Evolutionary conservation across 2,888 invertebrate genomes (phyloP), one percentile per base, ranked within the genome.

Genomic region (Nysson spinosus): DNA sequence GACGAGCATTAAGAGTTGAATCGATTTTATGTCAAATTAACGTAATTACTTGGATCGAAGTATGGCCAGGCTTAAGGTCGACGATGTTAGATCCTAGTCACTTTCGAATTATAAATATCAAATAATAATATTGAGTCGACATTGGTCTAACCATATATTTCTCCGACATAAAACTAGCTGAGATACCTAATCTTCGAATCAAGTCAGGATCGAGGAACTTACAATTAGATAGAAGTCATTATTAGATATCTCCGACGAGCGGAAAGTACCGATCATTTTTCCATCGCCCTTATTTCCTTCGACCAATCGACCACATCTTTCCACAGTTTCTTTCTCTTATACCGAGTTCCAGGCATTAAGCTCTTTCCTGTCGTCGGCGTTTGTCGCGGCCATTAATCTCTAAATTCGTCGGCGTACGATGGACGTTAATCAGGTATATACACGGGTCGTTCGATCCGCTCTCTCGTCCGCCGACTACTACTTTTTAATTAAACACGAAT

Each of bases 341-440:
- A n/a, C 28, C 39, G 56, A 30, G 62, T 42, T n/a, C 46, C 4
- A 51, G 71, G 74, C 66, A 69, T 75, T 75, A 61, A 75, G 69
- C 72, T 58, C 63, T 37, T 50, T 63, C 57, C 75, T 72, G 75
- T 71, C 74, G 65, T 34, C 46, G 56, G 32, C 64, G 40, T 54
- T 54, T 61, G 56, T 62, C 51, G 34, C 43, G 55, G 43, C 63
- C 73, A 75, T 73, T 75, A 76, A 73, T 73, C 75, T 76, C 65
- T 49, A 75, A 75, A 75, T 75, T 75, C 68, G 73, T 63, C 20
- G 54, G 49, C 62, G 42, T 42, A 72, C 70, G 72, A 58, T 28
- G 52, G 69, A 75, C 75, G 72, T 72, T 75, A 75, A 75, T 75
- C 75, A 75, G 69, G 66, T 71, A 61, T 73, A 72, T 56, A 63